These are phyloP conservation scores for Thalassarche chlororhynchos DNA, from an alignment of 2,113 vertebrate genomes.

Conservation along the genomic window DNA sequence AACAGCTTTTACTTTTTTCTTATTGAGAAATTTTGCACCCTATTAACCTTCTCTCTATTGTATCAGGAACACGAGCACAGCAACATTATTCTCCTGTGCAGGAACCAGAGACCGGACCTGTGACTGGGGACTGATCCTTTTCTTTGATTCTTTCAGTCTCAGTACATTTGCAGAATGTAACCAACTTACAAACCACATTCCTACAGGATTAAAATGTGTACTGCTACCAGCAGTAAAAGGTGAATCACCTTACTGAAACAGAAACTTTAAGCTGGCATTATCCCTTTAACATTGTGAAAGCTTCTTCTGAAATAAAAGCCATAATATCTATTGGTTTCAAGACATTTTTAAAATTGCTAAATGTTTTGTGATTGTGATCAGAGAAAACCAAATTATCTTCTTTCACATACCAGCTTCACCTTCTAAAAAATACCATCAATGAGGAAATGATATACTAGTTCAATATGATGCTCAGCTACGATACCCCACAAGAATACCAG, in stretches of 20 bases:
- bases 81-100: neutral
- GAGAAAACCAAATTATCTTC: neutral
- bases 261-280: neutral
- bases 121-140: neutral
- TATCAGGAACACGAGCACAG: neutral
- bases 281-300: neutral
- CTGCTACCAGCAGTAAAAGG: neutral
- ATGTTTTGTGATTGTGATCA: neutral
- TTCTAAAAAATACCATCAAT: neutral
- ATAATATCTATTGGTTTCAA: neutral
- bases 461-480: neutral
- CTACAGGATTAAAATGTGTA: neutral
- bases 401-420: neutral
- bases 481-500: neutral
- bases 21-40: constrained; percentile 26
- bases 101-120: neutral
- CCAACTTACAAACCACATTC: neutral
- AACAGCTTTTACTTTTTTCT: constrained; percentile 37
- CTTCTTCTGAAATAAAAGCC: neutral
- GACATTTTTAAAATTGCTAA: neutral
- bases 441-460: constrained; percentile 1
- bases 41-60: constrained; percentile 36
- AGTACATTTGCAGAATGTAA: neutral
- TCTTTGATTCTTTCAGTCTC: neutral
- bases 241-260: neutral